Percentiles rank a stretch among this genome's conserved stretches.
Evolutionary conservation across 1,140 invertebrate species (phyloP).

Genomic region (Cyclina sinensis): DNA sequence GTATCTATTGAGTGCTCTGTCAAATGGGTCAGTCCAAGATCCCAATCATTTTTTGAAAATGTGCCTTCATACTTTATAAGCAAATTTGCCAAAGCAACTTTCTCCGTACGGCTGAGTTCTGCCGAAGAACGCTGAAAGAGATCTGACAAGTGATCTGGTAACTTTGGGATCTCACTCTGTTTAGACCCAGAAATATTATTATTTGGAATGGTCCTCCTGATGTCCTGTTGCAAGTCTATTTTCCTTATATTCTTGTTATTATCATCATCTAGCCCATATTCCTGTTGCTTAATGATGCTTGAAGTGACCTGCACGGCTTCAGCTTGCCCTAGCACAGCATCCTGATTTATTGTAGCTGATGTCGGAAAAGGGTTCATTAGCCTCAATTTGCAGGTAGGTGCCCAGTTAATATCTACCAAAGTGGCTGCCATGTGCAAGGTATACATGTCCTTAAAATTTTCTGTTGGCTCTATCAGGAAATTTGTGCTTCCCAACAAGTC

Average conservation of each 20-base stretch:
- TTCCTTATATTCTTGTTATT: neutral
- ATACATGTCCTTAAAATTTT: conserved; percentile 18
- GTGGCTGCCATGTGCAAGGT: neutral
- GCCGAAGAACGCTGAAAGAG: neutral
- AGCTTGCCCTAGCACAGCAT: neutral
- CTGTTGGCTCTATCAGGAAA: conserved; percentile 22
- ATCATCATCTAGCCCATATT: neutral
- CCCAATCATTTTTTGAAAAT: conserved; percentile 62
- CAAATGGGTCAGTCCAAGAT: conserved; percentile 57
- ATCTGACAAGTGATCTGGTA: too few relatives aligned
- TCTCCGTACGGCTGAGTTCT: neutral
- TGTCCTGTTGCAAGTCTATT: neutral
- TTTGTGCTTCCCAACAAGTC: neutral
- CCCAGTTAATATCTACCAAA: neutral
- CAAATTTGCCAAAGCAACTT: neutral
- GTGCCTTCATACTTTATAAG: conserved; percentile 49
- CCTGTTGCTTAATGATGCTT: neutral
- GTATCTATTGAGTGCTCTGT: conserved; percentile 62
- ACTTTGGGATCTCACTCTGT: too few relatives aligned
- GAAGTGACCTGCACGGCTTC: neutral
- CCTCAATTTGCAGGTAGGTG: neutral
- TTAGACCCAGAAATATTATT: too few relatives aligned
- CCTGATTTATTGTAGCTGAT: neutral
- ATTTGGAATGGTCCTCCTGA: too few relatives aligned
- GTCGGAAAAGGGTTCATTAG: conserved; percentile 6